Conservation (phyloP, 2,888 invertebrate genomes). For the Apotomis betuletana region DNA sequence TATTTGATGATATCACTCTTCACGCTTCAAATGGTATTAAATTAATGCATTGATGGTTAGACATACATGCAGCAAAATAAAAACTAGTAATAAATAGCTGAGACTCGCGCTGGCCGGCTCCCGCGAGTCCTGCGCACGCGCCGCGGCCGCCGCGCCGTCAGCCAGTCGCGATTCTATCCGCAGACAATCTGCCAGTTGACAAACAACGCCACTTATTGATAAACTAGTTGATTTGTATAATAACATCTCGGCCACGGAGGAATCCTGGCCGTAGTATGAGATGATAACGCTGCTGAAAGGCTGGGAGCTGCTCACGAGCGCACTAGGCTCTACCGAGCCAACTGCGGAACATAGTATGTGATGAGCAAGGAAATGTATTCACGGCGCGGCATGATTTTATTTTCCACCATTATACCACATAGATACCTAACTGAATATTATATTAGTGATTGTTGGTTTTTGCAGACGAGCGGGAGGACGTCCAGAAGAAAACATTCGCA, state of each 20-base stretch:
- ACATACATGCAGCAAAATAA: background rate
- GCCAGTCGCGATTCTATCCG: constrained; percentile 6
- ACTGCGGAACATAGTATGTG: constrained; percentile 17
- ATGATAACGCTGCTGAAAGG: constrained; percentile 66
- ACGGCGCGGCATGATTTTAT: too few species aligned
- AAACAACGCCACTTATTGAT: constrained; percentile 17
- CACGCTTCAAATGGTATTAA: too few species aligned
- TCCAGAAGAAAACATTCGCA: constrained; percentile 97
- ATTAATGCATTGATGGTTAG: too few species aligned
- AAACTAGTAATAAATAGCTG: background rate
- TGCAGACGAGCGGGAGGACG: constrained; percentile 96
- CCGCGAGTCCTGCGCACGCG: background rate
- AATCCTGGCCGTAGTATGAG: constrained; percentile 24
- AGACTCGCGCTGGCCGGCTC: background rate
- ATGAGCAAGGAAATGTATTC: background rate
- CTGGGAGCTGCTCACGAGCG: constrained; percentile 56
- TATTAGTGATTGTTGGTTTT: constrained; percentile 49
- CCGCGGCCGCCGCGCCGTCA: background rate
- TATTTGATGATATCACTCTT: too few species aligned
- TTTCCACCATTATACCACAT: too few species aligned
- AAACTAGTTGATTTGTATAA: constrained; percentile 14
- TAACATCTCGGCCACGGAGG: background rate
- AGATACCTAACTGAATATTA: too few species aligned
- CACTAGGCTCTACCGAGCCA: constrained; percentile 7
- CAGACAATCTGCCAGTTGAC: constrained; percentile 26